Base-by-base conservation (phyloP, 92 coral and sea anemone genomes). In the Plumapathes pennacea region DNA sequence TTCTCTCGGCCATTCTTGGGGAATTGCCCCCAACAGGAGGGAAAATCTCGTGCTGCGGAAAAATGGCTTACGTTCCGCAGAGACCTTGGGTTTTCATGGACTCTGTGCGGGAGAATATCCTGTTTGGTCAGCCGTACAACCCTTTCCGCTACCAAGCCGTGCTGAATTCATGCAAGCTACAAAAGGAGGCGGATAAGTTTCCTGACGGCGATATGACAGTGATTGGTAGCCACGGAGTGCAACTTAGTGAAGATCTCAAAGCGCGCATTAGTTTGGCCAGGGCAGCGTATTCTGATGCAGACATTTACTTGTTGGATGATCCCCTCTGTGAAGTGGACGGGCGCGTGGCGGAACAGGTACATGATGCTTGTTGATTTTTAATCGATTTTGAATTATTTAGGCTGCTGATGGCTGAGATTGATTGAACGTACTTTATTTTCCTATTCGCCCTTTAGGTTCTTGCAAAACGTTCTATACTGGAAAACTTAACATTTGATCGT, bases 71-170 rank as follows among this genome's bases (percentile, higher is more conserved):
- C 27, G 85, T 85, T 22, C 86, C 95, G n/a, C 95, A 87, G 62
- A 60, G 65, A 5, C 78, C 95, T 1, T 63, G 84, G 64, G 54
- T 87, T 21, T 87, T 82, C 42, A 83, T 77, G 10, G 82, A 85
- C 50, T 65, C 83, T 0, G 70, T 87, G 28, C 47, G 95, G 6
- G 77, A 71, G 44, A 87, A 87, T 31, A 70, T 87, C 38, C 42
- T 77, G 25, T 87, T 83, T 24, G 95, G 95, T 15, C 77, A 74
- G 20, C 82, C 45, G 26, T 87, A 75, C 20, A 87, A 87, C 49
- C 95, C 95, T 4, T 87, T 87, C 43, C 67, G 89, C 29, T 87
- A 87, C 67, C 88, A 87, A 50, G 95, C 95, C 5, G 84, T 87
- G 17, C 70, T 87, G 27, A 87, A 82, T 24, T 82, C 95, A 0